These are phyloP conservation scores for Microctenopoma steveboyesi DNA, from an alignment of 2,797 vertebrate genomes.

Conservation along the genomic window DNA sequence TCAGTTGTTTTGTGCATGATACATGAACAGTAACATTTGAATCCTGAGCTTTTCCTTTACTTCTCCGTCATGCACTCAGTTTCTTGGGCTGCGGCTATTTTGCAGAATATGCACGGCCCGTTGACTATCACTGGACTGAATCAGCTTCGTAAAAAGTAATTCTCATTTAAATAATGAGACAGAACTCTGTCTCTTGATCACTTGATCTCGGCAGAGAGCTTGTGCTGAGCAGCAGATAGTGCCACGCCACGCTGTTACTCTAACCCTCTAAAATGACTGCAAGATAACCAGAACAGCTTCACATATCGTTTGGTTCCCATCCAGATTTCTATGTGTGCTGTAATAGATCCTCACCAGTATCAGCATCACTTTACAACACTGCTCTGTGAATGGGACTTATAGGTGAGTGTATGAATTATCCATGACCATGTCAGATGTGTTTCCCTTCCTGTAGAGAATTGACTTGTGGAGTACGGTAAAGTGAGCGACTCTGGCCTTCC, in stretches of 20 bases:
- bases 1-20: conserved; percentile 55
- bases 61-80: conserved; percentile 40
- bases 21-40: conserved; percentile 44
- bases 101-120: conserved; percentile 36
- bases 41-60: conserved; percentile 21
- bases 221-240: conserved; percentile 57
- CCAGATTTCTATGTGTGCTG: conserved; percentile 47
- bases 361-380: conserved; percentile 36
- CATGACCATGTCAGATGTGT: conserved; percentile 45
- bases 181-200: conserved; percentile 48
- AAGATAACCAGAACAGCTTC: conserved; percentile 52
- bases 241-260: conserved; percentile 23
- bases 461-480: conserved; percentile 44
- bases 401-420: conserved; percentile 62
- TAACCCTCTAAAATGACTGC: conserved; percentile 41
- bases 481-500: conserved; percentile 62
- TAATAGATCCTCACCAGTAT: conserved; percentile 50
- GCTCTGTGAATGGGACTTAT: conserved; percentile 28
- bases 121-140: conserved; percentile 52
- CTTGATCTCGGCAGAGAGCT: conserved; percentile 60
- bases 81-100: conserved; percentile 41
- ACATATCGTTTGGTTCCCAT: conserved; percentile 49
- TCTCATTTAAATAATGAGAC: conserved; percentile 70
- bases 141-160: conserved; percentile 57
- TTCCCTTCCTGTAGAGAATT: conserved; percentile 36